A percentile compares a stretch with the other conserved stretches of the same genome.
Conservation (phyloP, 2,888 invertebrate species). For the Brachypalpus laphriformis region DNA sequence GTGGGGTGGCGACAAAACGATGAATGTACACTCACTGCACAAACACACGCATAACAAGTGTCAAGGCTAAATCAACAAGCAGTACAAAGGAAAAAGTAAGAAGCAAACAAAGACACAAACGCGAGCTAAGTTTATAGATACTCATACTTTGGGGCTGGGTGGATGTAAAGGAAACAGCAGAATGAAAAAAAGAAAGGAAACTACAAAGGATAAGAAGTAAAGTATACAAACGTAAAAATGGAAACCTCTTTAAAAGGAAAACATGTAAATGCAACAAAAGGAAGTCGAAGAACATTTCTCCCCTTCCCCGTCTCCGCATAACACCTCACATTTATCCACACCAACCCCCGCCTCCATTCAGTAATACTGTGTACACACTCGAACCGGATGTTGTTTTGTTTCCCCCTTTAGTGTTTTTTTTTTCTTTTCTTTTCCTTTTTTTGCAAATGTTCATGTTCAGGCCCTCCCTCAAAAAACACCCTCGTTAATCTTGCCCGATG, state of each 20-base stretch:
- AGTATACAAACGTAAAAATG: slow-evolving; percentile 19
- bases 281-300: background rate
- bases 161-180: background rate
- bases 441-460: slow-evolving; percentile 3
- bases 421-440: background rate
- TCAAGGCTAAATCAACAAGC: slow-evolving; percentile 41
- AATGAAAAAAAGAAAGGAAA: slow-evolving; percentile 2
- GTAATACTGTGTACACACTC: slow-evolving; percentile 23
- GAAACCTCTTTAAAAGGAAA: slow-evolving; percentile 33
- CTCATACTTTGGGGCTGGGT: background rate
- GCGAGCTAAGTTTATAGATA: background rate
- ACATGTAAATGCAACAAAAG: slow-evolving; percentile 56
- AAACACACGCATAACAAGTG: slow-evolving; percentile 4
- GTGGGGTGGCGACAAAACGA: slow-evolving; percentile 14
- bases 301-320: background rate
- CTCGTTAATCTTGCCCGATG: slow-evolving; percentile 48
- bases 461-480: slow-evolving; percentile 24
- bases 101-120: background rate
- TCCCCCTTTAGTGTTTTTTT: slow-evolving; percentile 2
- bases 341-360: background rate
- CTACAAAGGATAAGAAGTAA: slow-evolving; percentile 28
- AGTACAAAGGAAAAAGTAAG: background rate
- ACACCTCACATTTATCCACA: background rate
- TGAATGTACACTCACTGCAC: slow-evolving; percentile 24
- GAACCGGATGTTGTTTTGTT: slow-evolving; percentile 31